Evolutionary conservation across 2,113 vertebrate genomes (phyloP).

Genomic region (Falcunculus frontatus): DNA sequence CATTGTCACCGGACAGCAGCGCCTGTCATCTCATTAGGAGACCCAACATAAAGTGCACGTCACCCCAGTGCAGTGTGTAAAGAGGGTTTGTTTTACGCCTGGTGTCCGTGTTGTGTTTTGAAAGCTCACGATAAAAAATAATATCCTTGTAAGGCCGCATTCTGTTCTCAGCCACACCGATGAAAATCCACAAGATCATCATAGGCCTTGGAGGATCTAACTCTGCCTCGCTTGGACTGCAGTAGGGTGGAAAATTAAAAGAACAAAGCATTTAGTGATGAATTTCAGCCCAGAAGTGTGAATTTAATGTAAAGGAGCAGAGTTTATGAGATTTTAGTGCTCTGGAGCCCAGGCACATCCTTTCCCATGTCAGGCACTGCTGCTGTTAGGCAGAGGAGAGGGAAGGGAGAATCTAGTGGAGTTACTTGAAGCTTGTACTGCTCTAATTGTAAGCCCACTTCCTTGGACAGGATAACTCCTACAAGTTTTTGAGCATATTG

Average conservation of each 20-base stretch:
- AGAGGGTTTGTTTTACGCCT: neutral
- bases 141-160: neutral
- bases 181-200: neutral
- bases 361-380: accelerated
- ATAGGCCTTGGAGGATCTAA: neutral
- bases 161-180: neutral
- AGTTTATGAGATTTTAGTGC: neutral
- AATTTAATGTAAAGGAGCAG: neutral
- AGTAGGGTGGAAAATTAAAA: neutral
- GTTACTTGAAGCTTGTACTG: neutral
- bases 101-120: neutral
- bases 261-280: neutral
- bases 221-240: neutral
- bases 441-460: neutral
- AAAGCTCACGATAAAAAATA: neutral
- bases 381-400: neutral
- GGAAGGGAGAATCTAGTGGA: neutral
- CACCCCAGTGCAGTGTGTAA: neutral
- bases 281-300: neutral
- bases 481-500: neutral
- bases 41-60: neutral
- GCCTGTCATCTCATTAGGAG: slow-evolving; percentile 54
- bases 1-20: slow-evolving; percentile 36
- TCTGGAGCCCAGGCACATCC: neutral
- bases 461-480: neutral